A percentile compares a stretch with the other conserved stretches of the same genome.
These are phyloP conservation scores for Proales similis DNA, from an alignment of 1,140 invertebrate species.

Conservation along the genomic window DNA sequence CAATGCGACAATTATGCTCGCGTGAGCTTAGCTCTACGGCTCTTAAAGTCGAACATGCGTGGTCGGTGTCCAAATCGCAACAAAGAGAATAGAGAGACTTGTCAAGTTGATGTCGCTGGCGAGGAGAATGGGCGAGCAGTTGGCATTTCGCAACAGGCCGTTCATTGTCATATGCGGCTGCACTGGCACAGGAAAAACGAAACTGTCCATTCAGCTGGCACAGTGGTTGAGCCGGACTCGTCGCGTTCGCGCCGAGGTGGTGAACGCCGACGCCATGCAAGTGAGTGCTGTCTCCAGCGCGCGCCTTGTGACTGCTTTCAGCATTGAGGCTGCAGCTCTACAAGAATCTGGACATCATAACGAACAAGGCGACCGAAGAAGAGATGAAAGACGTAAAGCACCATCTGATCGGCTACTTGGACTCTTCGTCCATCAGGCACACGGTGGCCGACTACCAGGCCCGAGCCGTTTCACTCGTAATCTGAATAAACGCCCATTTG, in stretches of 20 bases:
- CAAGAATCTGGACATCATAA: constrained; percentile 83
- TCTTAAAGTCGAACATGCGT: too few relatives aligned
- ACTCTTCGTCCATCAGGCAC: constrained; percentile 65
- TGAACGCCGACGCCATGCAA: constrained; percentile 99
- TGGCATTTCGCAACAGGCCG: constrained; percentile 28
- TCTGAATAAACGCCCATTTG: constrained; percentile 45
- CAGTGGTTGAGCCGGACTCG: constrained; percentile 59
- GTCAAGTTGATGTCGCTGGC: too few relatives aligned
- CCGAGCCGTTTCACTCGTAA: constrained; percentile 71
- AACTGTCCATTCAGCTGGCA: constrained; percentile 82
- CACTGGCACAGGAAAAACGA: constrained; percentile 93
- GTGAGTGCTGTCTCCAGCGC: constrained; percentile 55
- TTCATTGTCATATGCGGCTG: constrained; percentile 59
- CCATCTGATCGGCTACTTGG: constrained; percentile 78
- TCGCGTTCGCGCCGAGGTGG: constrained; percentile 77
- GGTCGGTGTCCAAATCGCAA: too few relatives aligned
- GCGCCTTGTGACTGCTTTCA: not conserved
- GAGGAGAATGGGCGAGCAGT: too few relatives aligned
- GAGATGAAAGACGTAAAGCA: constrained; percentile 70
- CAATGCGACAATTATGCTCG: too few relatives aligned
- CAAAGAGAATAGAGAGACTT: too few relatives aligned
- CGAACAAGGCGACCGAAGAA: constrained; percentile 81
- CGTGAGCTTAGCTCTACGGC: too few relatives aligned
- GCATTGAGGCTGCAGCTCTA: constrained; percentile 66
- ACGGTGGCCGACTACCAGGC: constrained; percentile 79